Percentiles rank a stretch among this genome's conserved stretches.
Conservation (phyloP, 2,888 invertebrate genomes). For the Drosophila paramelanica region DNA sequence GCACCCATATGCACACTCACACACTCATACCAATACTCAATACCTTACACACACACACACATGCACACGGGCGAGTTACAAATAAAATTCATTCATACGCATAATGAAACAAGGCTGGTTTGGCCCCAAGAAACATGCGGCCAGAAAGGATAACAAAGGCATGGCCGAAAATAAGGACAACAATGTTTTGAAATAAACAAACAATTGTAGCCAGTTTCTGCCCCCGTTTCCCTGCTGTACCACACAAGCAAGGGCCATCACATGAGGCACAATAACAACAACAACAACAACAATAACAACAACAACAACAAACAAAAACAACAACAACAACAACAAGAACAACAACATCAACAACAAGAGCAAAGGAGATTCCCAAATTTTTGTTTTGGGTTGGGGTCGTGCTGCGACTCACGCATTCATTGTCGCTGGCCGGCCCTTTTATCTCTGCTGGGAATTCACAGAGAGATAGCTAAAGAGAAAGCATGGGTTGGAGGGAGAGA, state of each 20-base stretch:
- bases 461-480: slow-evolving; percentile 13
- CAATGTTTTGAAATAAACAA: slow-evolving; percentile 81
- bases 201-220: slow-evolving; percentile 70
- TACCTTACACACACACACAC: slow-evolving; percentile 10
- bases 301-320: slow-evolving; percentile 36
- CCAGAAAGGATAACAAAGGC: slow-evolving; percentile 70
- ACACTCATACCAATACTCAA: slow-evolving; percentile 18
- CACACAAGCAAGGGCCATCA: background rate
- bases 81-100: slow-evolving; percentile 82
- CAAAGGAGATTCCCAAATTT: slow-evolving; percentile 43
- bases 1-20: slow-evolving; percentile 72
- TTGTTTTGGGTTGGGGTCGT: slow-evolving; percentile 32
- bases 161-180: slow-evolving; percentile 74
- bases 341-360: background rate
- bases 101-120: slow-evolving; percentile 72
- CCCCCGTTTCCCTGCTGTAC: background rate
- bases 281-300: slow-evolving; percentile 22
- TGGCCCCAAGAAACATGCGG: slow-evolving; percentile 53
- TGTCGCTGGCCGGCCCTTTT: slow-evolving; percentile 65
- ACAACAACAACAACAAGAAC: slow-evolving; percentile 12
- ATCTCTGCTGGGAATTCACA: slow-evolving; percentile 52
- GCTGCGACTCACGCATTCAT: slow-evolving; percentile 51
- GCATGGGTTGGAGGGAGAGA: slow-evolving; percentile 8
- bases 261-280: slow-evolving; percentile 25
- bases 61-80: slow-evolving; percentile 53